Conservation (phyloP, 2,888 invertebrate genomes). For the Gisinianus flammeolus region DNA sequence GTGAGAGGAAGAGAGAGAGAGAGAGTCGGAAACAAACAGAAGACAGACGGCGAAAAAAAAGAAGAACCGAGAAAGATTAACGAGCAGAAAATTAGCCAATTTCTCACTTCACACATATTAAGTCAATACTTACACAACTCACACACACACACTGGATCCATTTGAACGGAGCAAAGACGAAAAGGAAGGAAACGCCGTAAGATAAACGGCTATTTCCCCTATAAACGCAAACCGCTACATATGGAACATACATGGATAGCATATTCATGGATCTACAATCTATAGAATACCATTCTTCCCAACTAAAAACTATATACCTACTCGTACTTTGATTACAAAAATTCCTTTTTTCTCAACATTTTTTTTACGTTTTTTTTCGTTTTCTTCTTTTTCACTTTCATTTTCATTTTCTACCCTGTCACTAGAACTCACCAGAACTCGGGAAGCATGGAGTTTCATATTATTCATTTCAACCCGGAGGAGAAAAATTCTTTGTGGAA, state of each 20-base stretch:
- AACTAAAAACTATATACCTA: neutral
- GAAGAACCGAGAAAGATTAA: conserved; percentile 41
- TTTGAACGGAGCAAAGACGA: neutral
- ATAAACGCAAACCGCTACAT: neutral
- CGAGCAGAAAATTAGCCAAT: conserved; percentile 51
- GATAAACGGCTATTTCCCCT: conserved; percentile 1
- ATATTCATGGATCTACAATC: neutral
- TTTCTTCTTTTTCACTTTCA: neutral
- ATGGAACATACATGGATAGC: no score
- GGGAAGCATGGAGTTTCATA: neutral
- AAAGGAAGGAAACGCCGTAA: neutral
- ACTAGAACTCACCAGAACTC: no score
- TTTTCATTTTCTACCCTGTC: neutral
- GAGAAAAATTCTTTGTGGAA: neutral
- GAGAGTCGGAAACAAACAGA: no score
- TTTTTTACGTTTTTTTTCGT: conserved; percentile 1
- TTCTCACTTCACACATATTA: conserved; percentile 51
- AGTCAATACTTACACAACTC: conserved; percentile 31
- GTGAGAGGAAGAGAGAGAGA: no score
- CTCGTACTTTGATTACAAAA: neutral
- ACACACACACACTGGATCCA: neutral
- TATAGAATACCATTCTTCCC: neutral
- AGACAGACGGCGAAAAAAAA: conserved; percentile 34
- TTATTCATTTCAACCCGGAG: conserved; percentile 10
- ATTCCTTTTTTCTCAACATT: conserved; percentile 10